Base-by-base conservation (phyloP, 1,140 invertebrate species). In the Microplitis demolitor region DNA sequence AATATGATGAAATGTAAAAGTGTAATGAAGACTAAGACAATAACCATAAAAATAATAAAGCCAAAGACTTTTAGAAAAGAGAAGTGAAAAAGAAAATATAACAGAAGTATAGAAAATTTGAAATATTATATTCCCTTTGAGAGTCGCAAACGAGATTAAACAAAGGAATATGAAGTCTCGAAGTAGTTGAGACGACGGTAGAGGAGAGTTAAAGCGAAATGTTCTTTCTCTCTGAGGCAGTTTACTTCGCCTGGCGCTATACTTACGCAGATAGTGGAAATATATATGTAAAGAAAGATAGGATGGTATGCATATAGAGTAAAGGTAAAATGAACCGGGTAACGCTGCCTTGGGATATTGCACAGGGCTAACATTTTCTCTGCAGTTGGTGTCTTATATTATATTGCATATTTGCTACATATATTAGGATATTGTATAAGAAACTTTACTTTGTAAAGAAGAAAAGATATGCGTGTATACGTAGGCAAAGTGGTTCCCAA, bases 271-370 rank as follows among this genome's bases (percentile, higher is more conserved):
- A 62, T 24, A 33, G 64, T 63, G 63, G 33, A 56, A n/a, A 64
- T 61, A 39, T 61, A 60, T 54, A 63, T 56, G 63, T 71, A 68
- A 51, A 71, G 72, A 77, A 67, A 77, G 72, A 78, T 74, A 78
- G 73, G 79, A 79, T 76, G 73, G 80, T 80, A 78, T 84, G 85
- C 82, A 87, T 85, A 87, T 85, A 87, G 85, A 86, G 85, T 84
- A 80, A 80, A 81, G 79, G 73, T 76, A 80, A 86, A 87, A 86
- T 84, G 83, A 86, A 84, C 78, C 81, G 76, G 78, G 80, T 79
- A 85, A 80, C 77, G 77, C 73, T 58, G 67, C 35, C 24, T 63
- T 60, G 45, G 63, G 45, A 69, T 67, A 67, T 64, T 35, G 31
- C 54, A 45, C 16, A 61, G 9, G 54, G 24, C 24, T 53, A 35